phyloP scores from a whole-genome alignment of 2,888 invertebrate species.

The Asteroscopus sphinx region DNA sequence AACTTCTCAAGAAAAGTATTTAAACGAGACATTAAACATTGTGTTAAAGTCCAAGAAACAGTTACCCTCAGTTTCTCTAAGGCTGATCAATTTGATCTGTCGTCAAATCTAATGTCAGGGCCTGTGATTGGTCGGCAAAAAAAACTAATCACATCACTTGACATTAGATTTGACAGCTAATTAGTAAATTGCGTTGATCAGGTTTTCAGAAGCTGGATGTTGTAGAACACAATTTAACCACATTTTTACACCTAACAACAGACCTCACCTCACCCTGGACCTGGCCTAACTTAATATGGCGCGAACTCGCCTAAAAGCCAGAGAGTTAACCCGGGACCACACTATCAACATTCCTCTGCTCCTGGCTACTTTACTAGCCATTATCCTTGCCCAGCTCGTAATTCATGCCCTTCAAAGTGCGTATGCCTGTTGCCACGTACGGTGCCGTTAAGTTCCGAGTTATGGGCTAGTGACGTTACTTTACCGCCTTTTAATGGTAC shows the following conservation, averaged over 20 bases:
- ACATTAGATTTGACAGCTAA: too few species aligned
- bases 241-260: slow-evolving; percentile 2
- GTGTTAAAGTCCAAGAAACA: too few species aligned
- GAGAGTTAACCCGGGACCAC: slow-evolving; percentile 25
- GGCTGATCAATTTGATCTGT: too few species aligned
- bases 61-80: too few species aligned
- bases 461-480: slow-evolving; percentile 46
- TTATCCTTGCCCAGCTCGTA: slow-evolving; percentile 54
- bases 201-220: too few species aligned
- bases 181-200: too few species aligned
- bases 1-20: too few species aligned
- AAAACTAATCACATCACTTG: too few species aligned
- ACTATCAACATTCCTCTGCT: slow-evolving; percentile 33
- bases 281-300: background rate
- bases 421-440: slow-evolving; percentile 64
- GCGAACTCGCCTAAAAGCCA: slow-evolving; percentile 13
- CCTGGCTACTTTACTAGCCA: slow-evolving; percentile 51
- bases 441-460: slow-evolving; percentile 55
- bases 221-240: background rate
- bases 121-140: too few species aligned
- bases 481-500: slow-evolving; percentile 11
- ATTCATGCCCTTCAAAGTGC: slow-evolving; percentile 65
- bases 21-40: too few species aligned
- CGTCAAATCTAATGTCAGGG: too few species aligned
- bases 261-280: too few species aligned